Percentiles rank a stretch among this genome's conserved stretches.
Conservation (phyloP, 2,888 invertebrate species). For the Timandra comae region DNA sequence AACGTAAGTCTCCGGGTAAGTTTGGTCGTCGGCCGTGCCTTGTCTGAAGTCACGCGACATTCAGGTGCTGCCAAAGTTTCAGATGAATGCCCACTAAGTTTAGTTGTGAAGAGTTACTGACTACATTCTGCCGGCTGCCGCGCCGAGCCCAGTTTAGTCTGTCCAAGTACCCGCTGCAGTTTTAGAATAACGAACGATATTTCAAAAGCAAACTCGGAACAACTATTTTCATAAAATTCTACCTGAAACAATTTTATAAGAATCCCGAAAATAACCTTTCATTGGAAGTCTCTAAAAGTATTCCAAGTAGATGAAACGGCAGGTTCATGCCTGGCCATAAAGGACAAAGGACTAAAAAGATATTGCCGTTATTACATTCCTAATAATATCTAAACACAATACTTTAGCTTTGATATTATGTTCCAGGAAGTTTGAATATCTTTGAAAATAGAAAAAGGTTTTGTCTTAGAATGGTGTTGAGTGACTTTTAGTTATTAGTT, state of each 20-base stretch:
- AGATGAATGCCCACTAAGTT: constrained; percentile 61
- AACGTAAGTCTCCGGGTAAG: constrained; percentile 4
- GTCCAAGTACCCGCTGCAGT: constrained; percentile 22
- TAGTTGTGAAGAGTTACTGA: constrained; percentile 44
- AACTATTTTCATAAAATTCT: constrained; percentile 6
- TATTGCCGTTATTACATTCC: no score
- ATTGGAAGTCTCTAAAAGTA: no score
- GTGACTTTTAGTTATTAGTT: no score
- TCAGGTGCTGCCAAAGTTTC: constrained; percentile 57
- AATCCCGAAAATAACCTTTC: background rate
- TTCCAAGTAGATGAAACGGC: no score
- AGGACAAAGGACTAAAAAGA: no score
- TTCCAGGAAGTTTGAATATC: no score
- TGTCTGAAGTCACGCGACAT: constrained; percentile 38
- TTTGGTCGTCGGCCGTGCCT: constrained; percentile 5
- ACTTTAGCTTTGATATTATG: no score
- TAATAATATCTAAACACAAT: no score
- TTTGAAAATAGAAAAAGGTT: no score
- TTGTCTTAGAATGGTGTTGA: no score
- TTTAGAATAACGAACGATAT: constrained; percentile 16
- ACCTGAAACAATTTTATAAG: background rate
- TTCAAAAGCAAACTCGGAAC: constrained; percentile 9
- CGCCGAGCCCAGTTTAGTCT: constrained; percentile 27
- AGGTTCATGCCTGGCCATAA: no score
- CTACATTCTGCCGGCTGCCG: constrained; percentile 28